Percentiles rank a stretch among this genome's conserved stretches.
These are phyloP conservation scores for Tribolium madens DNA, from an alignment of 1,140 invertebrate genomes.

Conservation along the genomic window DNA sequence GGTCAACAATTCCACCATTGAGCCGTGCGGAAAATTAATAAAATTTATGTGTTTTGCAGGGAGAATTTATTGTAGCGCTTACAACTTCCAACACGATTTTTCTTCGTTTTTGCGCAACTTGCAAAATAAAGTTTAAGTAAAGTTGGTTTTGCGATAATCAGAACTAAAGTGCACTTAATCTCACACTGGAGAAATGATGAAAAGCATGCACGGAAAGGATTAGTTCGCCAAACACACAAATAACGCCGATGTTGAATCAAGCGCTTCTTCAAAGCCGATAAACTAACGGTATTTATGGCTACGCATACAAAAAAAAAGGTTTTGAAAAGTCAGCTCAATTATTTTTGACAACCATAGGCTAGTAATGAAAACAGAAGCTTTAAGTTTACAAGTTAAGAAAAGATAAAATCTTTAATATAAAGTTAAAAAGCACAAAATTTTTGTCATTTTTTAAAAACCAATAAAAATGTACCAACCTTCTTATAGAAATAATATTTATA, in stretches of 20 bases:
- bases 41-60: slow-evolving; percentile 32
- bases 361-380: no score
- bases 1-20: slow-evolving; percentile 16
- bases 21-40: slow-evolving; percentile 28
- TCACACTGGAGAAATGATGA: slow-evolving; percentile 14
- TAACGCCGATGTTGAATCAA: not conserved
- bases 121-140: not conserved
- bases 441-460: no score
- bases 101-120: not conserved
- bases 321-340: no score
- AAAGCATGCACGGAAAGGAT: slow-evolving; percentile 26
- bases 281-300: not conserved
- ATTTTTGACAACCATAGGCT: no score
- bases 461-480: no score
- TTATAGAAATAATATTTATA: no score
- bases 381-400: no score
- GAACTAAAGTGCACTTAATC: slow-evolving; percentile 15
- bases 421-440: no score
- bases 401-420: no score
- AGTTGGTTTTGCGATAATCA: not conserved
- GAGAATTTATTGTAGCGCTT: not conserved
- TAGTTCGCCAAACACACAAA: slow-evolving; percentile 22
- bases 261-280: not conserved
- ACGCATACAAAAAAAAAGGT: no score
- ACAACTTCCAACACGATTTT: not conserved